Percentiles rank a stretch among this genome's conserved stretches.
Evolutionary conservation across 2,888 invertebrate species (phyloP).

Genomic region (Melinaea menophilus): DNA sequence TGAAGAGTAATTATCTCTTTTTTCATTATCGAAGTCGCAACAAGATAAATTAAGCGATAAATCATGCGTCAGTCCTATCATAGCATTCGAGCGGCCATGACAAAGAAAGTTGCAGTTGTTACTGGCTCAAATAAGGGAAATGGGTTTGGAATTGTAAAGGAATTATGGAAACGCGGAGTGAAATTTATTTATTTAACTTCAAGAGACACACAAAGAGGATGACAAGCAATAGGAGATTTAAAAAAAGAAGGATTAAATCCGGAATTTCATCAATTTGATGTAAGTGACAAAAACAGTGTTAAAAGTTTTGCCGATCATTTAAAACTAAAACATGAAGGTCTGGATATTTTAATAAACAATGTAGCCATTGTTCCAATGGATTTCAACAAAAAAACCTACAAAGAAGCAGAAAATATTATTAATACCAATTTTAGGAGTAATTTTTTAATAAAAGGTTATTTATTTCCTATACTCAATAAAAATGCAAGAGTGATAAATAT

Average conservation of each 20-base stretch:
- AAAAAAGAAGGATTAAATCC: too few relatives aligned
- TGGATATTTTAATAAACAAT: constrained; percentile 45
- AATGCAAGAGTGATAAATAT: constrained; percentile 41
- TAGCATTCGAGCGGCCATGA: constrained; percentile 32
- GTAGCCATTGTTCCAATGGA: constrained; percentile 36
- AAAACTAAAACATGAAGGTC: constrained; percentile 38
- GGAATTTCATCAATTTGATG: too few relatives aligned
- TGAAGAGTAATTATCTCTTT: too few relatives aligned
- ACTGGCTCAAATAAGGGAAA: constrained; percentile 84
- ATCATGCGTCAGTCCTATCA: too few relatives aligned
- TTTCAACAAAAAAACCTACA: constrained; percentile 33
- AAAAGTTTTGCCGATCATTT: constrained; percentile 30
- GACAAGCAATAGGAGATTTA: constrained; percentile 49
- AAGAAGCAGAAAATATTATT: constrained; percentile 25
- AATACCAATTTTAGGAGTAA: constrained; percentile 38
- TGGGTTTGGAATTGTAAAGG: constrained; percentile 80
- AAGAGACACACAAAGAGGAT: constrained; percentile 73
- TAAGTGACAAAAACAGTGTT: too few relatives aligned
- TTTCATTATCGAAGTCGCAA: too few relatives aligned
- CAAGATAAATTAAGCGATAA: too few relatives aligned
- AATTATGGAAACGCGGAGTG: constrained; percentile 77
- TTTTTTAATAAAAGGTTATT: constrained; percentile 36
- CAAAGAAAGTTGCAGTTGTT: constrained; percentile 56
- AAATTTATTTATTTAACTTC: constrained; percentile 82
- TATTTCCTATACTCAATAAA: constrained; percentile 36